Evolutionary conservation across 2,113 vertebrate species (phyloP), one percentile per base, ranked within the genome.

Genomic region (Gymnocephalus cernua): DNA sequence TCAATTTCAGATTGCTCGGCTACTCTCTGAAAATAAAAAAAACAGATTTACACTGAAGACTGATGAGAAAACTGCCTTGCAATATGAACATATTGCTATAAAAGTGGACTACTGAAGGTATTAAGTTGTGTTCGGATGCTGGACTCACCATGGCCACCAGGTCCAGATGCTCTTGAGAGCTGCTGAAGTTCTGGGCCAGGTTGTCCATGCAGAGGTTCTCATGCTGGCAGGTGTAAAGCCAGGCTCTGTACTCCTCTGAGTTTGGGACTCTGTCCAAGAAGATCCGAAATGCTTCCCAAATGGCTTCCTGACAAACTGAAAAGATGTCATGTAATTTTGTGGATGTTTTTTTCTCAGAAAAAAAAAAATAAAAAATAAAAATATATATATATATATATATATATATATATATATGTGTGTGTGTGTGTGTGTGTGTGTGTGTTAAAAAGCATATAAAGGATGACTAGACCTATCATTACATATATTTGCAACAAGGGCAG

Each of bases 261-360:
- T 95, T 96, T 29, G 98, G 97, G 77, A 98, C 96, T 72, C 96
- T 93, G 94, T 98, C 97, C 93, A 98, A 90, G 91, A 99, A 99
- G 89, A 99, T 95, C 47, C 95, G 95, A 83, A 97, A 98, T 2
- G 97, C 98, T 93, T 99, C 97, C 98, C 98, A 99, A 11, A 98
- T 96, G 2, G 95, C 97, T 92, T 99, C 97, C 93, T 99, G 98
- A 88, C 98, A 99, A 74, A 99, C 97, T 99, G 92, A 78, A 85
- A 53, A 82, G 21, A 91, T 56, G 69, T 59, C 27, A 21, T 6
- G 25, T 0, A 0, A 69, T 27, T 56, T 27, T 44, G 19, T 25
- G 1, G 8, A 51, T 29, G 13, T 11, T 71, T 32, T 32, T 32
- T 32, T n/a, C n/a, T n/a, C n/a, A n/a, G n/a, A n/a, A n/a, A n/a